These are phyloP conservation scores for Plagodis dolabraria DNA, from an alignment of 2,888 invertebrate genomes.

Conservation along the genomic window DNA sequence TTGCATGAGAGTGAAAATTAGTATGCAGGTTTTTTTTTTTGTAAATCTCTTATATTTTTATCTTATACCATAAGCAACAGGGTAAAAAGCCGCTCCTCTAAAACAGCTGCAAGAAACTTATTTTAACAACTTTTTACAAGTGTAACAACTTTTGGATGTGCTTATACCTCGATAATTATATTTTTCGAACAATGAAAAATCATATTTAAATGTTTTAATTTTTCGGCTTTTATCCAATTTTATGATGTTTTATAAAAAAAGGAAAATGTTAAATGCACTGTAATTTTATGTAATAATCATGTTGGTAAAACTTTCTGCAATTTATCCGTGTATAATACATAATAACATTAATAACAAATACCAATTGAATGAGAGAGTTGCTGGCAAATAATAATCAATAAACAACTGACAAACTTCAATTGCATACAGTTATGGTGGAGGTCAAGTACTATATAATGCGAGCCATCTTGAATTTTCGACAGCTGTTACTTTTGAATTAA, in stretches of 20 bases:
- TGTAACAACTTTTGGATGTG: constrained; percentile 62
- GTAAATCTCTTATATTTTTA: neutral
- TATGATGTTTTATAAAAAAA: constrained; percentile 34
- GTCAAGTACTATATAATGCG: too few species aligned
- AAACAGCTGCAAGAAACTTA: constrained; percentile 36
- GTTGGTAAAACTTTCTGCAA: too few species aligned
- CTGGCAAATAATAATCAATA: too few species aligned
- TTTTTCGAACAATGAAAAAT: constrained; percentile 61
- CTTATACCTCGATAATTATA: constrained; percentile 60
- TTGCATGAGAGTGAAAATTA: too few species aligned
- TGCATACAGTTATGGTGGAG: too few species aligned
- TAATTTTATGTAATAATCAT: neutral
- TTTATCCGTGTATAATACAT: too few species aligned
- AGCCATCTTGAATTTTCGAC: too few species aligned
- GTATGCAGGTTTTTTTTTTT: too few species aligned
- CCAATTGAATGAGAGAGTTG: too few species aligned
- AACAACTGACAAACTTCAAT: too few species aligned
- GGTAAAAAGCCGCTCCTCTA: constrained; percentile 50
- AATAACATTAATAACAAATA: too few species aligned
- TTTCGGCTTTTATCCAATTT: constrained; percentile 53
- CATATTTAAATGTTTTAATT: constrained; percentile 36
- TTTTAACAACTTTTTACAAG: constrained; percentile 48
- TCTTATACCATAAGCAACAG: constrained; percentile 47
- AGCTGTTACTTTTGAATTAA: too few species aligned
- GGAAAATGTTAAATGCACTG: constrained; percentile 7